phyloP scores from a whole-genome alignment of 92 coral and sea anemone species.

The Actinernus sp. region DNA sequence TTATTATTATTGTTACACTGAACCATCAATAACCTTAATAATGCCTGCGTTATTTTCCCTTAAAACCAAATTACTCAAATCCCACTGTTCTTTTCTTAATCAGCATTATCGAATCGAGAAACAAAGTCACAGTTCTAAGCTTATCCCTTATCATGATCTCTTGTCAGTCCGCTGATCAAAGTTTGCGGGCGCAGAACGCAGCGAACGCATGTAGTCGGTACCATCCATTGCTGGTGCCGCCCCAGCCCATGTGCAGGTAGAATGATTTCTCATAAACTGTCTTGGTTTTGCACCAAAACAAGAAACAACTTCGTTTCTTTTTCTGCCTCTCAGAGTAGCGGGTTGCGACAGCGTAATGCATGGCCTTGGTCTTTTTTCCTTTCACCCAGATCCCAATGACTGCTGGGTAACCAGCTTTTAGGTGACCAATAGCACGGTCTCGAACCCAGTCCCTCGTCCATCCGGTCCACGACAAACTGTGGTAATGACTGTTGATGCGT shows the following conservation, averaged over 20 bases:
- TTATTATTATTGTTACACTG: too few species aligned
- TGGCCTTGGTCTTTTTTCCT: conserved; percentile 2
- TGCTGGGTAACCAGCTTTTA: conserved; percentile 44
- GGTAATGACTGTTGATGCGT: conserved; percentile 6
- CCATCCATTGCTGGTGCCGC: conserved; percentile 52
- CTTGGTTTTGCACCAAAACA: conserved; percentile 29
- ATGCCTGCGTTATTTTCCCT: too few species aligned
- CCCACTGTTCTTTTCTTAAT: too few species aligned
- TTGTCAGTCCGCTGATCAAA: too few species aligned
- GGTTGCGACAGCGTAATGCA: conserved; percentile 57
- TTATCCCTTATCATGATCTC: too few species aligned
- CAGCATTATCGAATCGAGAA: too few species aligned
- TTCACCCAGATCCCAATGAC: conserved; percentile 48
- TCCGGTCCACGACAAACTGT: conserved; percentile 8
- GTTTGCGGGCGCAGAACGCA: conserved; percentile 55
- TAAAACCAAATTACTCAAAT: too few species aligned
- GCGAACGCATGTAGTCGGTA: conserved; percentile 8
- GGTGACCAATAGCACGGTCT: conserved; percentile 17
- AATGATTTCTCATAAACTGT: conserved; percentile 19
- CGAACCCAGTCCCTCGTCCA: conserved; percentile 14
- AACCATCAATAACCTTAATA: too few species aligned
- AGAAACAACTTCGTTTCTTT: conserved; percentile 21
- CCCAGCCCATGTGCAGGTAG: conserved; percentile 74
- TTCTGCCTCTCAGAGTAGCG: conserved; percentile 27
- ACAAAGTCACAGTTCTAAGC: too few species aligned